phyloP scores from a whole-genome alignment of 1,140 invertebrate genomes.

The Tachypleus tridentatus region DNA sequence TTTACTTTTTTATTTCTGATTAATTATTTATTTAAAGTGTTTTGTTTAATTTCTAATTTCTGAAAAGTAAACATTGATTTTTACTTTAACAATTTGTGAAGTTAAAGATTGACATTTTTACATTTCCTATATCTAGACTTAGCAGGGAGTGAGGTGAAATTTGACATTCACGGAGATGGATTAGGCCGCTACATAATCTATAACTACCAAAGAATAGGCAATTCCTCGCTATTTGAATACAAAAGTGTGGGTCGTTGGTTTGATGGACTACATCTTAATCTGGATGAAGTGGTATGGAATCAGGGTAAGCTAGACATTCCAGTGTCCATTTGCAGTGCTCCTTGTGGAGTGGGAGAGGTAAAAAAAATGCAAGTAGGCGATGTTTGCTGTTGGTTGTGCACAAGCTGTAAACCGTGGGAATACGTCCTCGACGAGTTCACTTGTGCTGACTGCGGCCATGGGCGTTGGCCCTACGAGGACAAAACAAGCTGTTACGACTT shows the following conservation, averaged over 20 bases:
- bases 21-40: too few species aligned
- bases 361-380: conserved; percentile 49
- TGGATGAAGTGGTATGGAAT: conserved; percentile 35
- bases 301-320: conserved; percentile 31
- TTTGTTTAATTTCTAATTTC: too few species aligned
- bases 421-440: conserved; percentile 45
- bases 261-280: conserved; percentile 44
- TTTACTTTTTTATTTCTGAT: too few species aligned
- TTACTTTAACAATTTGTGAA: too few species aligned
- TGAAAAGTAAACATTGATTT: too few species aligned
- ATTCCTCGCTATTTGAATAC: too few species aligned
- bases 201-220: conserved; percentile 45
- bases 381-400: conserved; percentile 40
- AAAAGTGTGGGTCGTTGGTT: conserved; percentile 38
- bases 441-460: conserved; percentile 43
- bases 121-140: too few species aligned
- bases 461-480: conserved; percentile 36
- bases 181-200: conserved; percentile 48
- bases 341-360: conserved; percentile 53
- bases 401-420: conserved; percentile 43
- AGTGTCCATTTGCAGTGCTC: conserved; percentile 50
- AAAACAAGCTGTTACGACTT: conserved; percentile 34
- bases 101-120: too few species aligned
- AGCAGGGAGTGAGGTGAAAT: conserved; percentile 50
- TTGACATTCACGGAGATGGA: conserved; percentile 53